Evolutionary conservation across 2,113 vertebrate genomes (phyloP), one percentile per base, ranked within the genome.

Genomic region (Pangasianodon gigas): DNA sequence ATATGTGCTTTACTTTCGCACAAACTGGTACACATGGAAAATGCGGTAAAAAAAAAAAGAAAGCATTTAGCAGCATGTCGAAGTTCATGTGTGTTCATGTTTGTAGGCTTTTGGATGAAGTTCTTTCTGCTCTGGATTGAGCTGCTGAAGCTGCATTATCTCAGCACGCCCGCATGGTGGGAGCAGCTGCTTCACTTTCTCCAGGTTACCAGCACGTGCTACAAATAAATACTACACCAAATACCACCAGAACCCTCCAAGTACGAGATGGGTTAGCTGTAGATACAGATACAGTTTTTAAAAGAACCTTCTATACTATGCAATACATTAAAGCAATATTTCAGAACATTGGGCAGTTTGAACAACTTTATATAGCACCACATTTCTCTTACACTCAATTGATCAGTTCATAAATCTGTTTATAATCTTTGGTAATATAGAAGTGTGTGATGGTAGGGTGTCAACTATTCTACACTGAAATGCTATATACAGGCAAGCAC

Each of bases 141-240:
- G 60, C 56, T 85, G 54, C 44, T 69, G 19, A 46, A 80, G 71
- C 41, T 92, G 92, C 85, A 90, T 87, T 91, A 86, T 88, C 90
- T 87, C 86, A 44, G 84, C 85, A 84, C 86, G 90, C 60, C 92
- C 92, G 86, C 92, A 88, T 90, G 92, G 92, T 92, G 92, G 92
- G 84, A 92, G 92, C 91, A 92, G 87, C 74, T 58, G 88, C 81
- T 82, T 54, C 79, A 54, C 2, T 24, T 82, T 88, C 75, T 88
- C 67, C 77, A 83, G 89, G 67, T 58, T 60, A 58, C 54, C 81
- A 44, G 3, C 32, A 41, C 54, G 56, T 84, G 32, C 82, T 84
- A 26, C 32, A 84, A 62, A 41, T 84, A 16, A 62, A 29, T 44
- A 26, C 82, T 18, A 16, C 46, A 51, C 19, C 4, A 80, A 80